Base-by-base conservation (phyloP, 2,113 vertebrate genomes). In the Ciconia stormi region DNA sequence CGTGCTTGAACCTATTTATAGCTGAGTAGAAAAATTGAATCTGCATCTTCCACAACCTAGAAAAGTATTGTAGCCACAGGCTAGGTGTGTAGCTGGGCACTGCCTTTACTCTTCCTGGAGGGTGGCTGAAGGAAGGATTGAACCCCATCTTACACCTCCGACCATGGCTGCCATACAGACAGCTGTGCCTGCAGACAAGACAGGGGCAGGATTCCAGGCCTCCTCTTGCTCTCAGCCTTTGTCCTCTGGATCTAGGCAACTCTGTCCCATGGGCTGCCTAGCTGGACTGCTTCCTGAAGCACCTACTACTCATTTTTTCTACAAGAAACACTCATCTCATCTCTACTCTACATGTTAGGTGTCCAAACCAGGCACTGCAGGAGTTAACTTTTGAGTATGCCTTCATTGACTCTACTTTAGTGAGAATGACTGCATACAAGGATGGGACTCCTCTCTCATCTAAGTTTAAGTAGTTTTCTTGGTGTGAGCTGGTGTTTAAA, bases 391-490 rank as follows among this genome's bases (percentile, higher is more conserved):
- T 26, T 61, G 13, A 47, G 34, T 26, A 36, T n/a, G 42, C 59
- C n/a, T 55, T 55, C n/a, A 10, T 17, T 47, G 44, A 6, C 11
- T 50, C 23, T 47, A 14, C 29, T 70, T 55, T 11, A 77, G 40
- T 30, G 46, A 89, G 34, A 59, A 50, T 32, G 27, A 34, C 25
- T n/a, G 8, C n/a, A 61, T 32, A 59, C 13, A 82, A 90, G 11
- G 1, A 1, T 46, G 5, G 6, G 4, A 86, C 2, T 36, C 1
- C 2, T 58, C 49, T 73, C 19, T 56, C 17, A 56, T 7, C 6
- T 30, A 9, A 52, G 18, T 56, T 78, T 66, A 55, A 76, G 32
- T 34, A n/a, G 26, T 2, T 65, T 73, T 34, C n/a, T 56, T 36
- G 26, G 6, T 40, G 38, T 30, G 8, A 82, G 27, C 3, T 63